A percentile compares a stretch with the other conserved stretches of the same genome.
phyloP scores from a whole-genome alignment of 2,888 invertebrate species.

The Hyposoter dolosus region DNA sequence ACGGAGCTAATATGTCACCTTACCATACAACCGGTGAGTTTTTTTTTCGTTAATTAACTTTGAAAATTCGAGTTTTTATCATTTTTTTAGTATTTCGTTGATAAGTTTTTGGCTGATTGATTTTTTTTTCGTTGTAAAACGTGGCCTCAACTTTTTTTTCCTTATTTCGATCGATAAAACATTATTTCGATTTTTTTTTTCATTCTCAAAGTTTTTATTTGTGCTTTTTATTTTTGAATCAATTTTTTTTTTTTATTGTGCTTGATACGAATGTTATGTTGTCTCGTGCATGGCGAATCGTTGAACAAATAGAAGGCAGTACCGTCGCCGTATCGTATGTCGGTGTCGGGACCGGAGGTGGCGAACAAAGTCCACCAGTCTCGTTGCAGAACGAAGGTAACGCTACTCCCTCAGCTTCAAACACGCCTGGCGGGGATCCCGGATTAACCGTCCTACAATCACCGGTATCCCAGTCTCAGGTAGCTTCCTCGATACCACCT shows the following conservation, averaged over 20 bases:
- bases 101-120: background rate
- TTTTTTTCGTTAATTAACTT: background rate
- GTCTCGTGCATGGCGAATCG: slow-evolving; percentile 81
- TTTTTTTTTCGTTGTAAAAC: background rate
- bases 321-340: slow-evolving; percentile 83
- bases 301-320: slow-evolving; percentile 79
- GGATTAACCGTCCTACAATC: slow-evolving; percentile 87
- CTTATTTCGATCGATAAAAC: background rate
- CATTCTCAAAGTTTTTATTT: background rate
- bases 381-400: slow-evolving; percentile 83
- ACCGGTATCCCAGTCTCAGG: slow-evolving; percentile 85
- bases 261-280: slow-evolving; percentile 84
- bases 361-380: slow-evolving; percentile 83
- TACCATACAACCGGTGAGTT: slow-evolving; percentile 89
- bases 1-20: slow-evolving; percentile 88
- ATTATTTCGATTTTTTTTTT: background rate
- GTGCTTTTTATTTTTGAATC: background rate
- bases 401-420: slow-evolving; percentile 83
- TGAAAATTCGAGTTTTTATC: background rate
- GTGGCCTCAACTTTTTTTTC: background rate
- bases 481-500: slow-evolving; percentile 85
- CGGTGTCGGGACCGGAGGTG: slow-evolving; percentile 83
- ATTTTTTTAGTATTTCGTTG: background rate
- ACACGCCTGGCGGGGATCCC: slow-evolving; percentile 83
- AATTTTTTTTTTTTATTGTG: slow-evolving; percentile 72